Conservation (phyloP, 2,113 vertebrate genomes). For the Melanerpes formicivorus region DNA sequence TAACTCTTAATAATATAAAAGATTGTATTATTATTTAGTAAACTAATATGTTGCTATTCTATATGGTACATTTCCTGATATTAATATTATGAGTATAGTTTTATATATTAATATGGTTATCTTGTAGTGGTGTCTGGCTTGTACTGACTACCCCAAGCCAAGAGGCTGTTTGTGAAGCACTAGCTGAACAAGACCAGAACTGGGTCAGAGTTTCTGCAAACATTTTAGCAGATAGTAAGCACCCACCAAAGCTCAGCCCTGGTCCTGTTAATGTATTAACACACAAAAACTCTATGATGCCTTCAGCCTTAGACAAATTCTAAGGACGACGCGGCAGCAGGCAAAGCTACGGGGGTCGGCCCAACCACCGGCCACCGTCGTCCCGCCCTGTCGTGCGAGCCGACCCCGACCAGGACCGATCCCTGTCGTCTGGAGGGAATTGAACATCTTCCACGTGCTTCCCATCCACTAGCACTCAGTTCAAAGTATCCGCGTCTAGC, state of each 20-base stretch:
- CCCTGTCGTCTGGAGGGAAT: no score
- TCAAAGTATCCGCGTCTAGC: no score
- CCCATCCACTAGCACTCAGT: no score
- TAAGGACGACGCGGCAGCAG: no score
- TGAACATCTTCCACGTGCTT: no score
- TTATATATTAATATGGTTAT: not conserved
- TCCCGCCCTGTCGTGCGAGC: no score
- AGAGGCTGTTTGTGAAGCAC: not conserved
- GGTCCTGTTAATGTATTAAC: not conserved
- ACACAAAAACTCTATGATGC: not conserved
- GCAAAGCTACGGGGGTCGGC: no score
- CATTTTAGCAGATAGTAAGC: not conserved
- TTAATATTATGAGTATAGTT: not conserved
- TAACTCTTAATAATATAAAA: not conserved
- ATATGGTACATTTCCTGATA: not conserved
- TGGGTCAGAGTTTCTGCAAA: not conserved
- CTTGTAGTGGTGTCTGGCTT: not conserved
- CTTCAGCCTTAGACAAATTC: slow-evolving; percentile 1
- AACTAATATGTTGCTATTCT: not conserved
- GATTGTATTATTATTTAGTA: not conserved
- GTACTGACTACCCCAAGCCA: not conserved
- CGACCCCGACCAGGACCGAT: no score
- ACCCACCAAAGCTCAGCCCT: not conserved
- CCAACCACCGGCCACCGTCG: no score
- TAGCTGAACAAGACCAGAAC: not conserved